phyloP scores from a whole-genome alignment of 2,797 vertebrate genomes.

The Sebastolobus alascanus region DNA sequence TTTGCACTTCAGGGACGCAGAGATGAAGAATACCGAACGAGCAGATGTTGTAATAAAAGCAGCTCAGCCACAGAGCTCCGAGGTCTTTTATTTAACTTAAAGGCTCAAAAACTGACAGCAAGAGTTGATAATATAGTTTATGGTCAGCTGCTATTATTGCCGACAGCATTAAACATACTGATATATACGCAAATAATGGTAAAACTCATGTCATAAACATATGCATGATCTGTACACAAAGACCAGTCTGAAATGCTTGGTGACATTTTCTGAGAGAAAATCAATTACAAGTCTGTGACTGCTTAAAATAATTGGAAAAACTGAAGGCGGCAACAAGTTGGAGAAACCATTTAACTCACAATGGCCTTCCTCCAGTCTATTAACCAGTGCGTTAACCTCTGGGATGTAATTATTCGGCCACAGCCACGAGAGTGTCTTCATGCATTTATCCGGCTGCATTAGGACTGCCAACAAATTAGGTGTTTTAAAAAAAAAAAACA shows the following conservation, averaged over 20 bases:
- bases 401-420: not conserved
- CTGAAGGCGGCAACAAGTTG: not conserved
- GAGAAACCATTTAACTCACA: not conserved
- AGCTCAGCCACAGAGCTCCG: not conserved
- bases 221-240: not conserved
- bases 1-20: constrained; percentile 6
- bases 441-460: constrained; percentile 15
- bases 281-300: not conserved
- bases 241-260: not conserved
- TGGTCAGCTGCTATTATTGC: not conserved
- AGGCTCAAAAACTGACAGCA: not conserved
- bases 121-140: not conserved
- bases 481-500: not conserved
- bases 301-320: constrained; percentile 9
- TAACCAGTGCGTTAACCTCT: constrained; percentile 25
- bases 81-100: not conserved
- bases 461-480: not conserved
- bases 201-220: not conserved
- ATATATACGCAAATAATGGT: not conserved
- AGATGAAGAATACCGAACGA: not conserved
- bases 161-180: not conserved
- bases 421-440: not conserved
- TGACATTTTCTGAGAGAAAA: not conserved
- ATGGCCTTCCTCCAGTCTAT: not conserved
- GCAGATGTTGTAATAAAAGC: not conserved